phyloP scores from a whole-genome alignment of 2,888 invertebrate genomes.

The Teleiodes luculella region DNA sequence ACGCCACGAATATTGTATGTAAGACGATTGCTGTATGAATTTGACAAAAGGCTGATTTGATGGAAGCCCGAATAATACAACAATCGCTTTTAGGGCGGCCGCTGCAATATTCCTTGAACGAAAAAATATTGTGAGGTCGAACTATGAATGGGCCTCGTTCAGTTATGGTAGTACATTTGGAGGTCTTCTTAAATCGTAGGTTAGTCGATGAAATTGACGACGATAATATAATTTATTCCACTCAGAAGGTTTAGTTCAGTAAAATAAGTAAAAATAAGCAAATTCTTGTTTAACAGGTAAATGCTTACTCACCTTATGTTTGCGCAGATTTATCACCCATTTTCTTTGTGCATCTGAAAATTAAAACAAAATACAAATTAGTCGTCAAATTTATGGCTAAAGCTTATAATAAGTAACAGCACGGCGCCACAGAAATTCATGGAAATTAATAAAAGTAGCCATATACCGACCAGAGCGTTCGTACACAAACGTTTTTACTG shows the following conservation, averaged over 20 bases:
- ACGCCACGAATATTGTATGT: slow-evolving; percentile 11
- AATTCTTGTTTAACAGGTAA: too few relatives aligned
- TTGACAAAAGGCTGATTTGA: slow-evolving; percentile 13
- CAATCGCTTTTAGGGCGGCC: slow-evolving; percentile 1
- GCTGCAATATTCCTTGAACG: background rate
- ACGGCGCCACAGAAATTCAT: slow-evolving; percentile 7
- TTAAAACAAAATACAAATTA: slow-evolving; percentile 27
- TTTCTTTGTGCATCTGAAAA: slow-evolving; percentile 56
- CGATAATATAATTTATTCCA: too few relatives aligned
- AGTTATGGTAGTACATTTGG: too few relatives aligned
- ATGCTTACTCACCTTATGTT: slow-evolving; percentile 25
- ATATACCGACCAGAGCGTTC: background rate
- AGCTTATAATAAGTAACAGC: background rate
- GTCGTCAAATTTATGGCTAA: background rate
- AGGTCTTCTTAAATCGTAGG: too few relatives aligned
- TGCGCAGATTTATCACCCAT: slow-evolving; percentile 35
- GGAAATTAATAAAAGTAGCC: slow-evolving; percentile 8
- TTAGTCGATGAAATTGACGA: too few relatives aligned
- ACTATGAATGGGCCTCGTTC: too few relatives aligned
- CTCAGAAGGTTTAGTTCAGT: too few relatives aligned
- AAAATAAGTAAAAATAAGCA: too few relatives aligned
- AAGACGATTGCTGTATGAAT: slow-evolving; percentile 5
- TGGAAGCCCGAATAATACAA: slow-evolving; percentile 11
- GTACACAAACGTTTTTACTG: slow-evolving; percentile 1
- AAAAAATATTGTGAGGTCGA: background rate